These are phyloP conservation scores for Macrotrachela quadricornifera DNA, from an alignment of 1,140 invertebrate species.

Conservation along the genomic window DNA sequence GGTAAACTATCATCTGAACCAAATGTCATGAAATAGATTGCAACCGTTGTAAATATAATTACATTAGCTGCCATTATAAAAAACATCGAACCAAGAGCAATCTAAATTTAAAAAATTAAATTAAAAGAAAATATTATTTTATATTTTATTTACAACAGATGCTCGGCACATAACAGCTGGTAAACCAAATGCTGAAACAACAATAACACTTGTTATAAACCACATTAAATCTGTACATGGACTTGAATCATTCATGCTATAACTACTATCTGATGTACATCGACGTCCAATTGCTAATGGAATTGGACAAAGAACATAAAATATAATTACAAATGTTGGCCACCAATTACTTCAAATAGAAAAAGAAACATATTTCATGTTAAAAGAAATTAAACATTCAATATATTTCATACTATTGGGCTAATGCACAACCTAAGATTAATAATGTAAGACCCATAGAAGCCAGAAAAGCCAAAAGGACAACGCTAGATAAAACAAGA, in stretches of 20 bases:
- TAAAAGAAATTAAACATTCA: no score
- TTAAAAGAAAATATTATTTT: no score
- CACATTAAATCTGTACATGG: conserved; percentile 65
- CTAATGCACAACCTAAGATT: conserved; percentile 73
- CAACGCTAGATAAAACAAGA: background rate
- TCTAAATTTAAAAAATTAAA: no score
- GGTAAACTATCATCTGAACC: no score
- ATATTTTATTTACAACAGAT: no score
- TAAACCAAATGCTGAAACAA: conserved; percentile 74
- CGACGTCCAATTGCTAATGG: conserved; percentile 65
- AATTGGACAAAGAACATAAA: conserved; percentile 72
- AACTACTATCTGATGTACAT: conserved; percentile 35
- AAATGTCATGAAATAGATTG: no score
- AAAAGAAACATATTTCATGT: no score
- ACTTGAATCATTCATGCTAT: conserved; percentile 42
- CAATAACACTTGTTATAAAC: conserved; percentile 72
- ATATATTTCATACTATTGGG: conserved; percentile 40
- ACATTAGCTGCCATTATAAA: no score
- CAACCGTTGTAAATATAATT: no score
- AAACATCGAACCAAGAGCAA: no score
- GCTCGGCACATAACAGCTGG: conserved; percentile 51
- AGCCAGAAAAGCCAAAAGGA: conserved; percentile 58
- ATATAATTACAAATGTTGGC: conserved; percentile 86
- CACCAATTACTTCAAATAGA: conserved; percentile 57
- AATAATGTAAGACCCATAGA: conserved; percentile 88